These are phyloP conservation scores for Tribolium castaneum DNA, from an alignment of 1,140 invertebrate genomes.

Conservation along the genomic window DNA sequence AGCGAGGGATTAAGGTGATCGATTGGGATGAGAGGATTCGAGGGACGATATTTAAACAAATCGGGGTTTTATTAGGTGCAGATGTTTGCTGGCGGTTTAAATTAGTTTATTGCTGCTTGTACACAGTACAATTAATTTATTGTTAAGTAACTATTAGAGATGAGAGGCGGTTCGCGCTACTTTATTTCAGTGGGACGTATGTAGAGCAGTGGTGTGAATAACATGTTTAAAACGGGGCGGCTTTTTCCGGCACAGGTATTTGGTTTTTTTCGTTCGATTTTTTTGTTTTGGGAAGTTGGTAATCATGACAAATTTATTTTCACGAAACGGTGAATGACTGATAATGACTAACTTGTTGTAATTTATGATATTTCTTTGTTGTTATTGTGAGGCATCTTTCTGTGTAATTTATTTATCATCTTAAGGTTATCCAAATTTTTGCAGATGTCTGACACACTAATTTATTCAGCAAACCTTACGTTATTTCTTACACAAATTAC, in stretches of 20 bases:
- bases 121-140: constrained; percentile 22
- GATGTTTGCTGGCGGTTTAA: constrained; percentile 15
- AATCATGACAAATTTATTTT: background rate
- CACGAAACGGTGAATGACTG: constrained; percentile 5
- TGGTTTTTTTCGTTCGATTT: background rate
- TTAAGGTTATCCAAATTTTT: background rate
- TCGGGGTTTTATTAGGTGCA: constrained; percentile 20
- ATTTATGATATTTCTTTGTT: background rate
- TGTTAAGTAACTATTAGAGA: constrained; percentile 11
- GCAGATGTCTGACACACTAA: no score
- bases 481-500: no score
- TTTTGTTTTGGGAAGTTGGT: background rate
- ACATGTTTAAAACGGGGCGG: background rate
- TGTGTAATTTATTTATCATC: background rate
- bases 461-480: no score
- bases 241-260: constrained; percentile 14
- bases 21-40: constrained; percentile 7
- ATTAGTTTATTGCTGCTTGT: constrained; percentile 18
- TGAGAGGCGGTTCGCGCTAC: background rate
- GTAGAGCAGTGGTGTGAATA: background rate
- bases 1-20: background rate
- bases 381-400: background rate
- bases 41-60: constrained; percentile 1
- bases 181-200: background rate
- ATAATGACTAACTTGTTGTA: background rate